These are phyloP conservation scores for Pterocles orientalis DNA, from an alignment of 2,113 vertebrate genomes.

Conservation along the genomic window DNA sequence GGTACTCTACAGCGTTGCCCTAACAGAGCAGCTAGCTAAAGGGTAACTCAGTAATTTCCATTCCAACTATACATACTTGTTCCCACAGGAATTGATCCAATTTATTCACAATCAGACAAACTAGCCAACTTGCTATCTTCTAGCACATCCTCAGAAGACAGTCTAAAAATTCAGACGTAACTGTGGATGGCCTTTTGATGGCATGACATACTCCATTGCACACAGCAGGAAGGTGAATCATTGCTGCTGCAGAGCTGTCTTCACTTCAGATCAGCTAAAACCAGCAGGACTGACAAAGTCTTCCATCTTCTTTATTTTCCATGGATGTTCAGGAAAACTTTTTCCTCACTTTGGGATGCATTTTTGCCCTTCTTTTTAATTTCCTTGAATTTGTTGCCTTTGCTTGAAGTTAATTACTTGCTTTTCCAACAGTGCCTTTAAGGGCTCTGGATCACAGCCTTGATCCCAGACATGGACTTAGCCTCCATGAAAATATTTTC, in stretches of 20 bases:
- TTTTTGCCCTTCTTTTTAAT: background rate
- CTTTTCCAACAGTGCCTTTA: background rate
- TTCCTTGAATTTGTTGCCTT: background rate
- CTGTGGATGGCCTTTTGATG: background rate
- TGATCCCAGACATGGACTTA: background rate
- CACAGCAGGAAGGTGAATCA: background rate
- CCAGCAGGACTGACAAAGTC: background rate
- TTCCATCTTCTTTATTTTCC: background rate
- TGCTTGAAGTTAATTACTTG: background rate
- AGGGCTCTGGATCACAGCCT: background rate
- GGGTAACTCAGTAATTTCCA: background rate
- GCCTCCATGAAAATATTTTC: background rate
- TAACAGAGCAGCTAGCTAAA: background rate
- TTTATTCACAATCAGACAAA: background rate
- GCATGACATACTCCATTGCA: fast-evolving
- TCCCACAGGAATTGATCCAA: background rate
- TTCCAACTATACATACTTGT: background rate
- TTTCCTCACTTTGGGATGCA: background rate
- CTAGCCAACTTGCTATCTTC: background rate
- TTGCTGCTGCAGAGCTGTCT: background rate
- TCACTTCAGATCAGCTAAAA: background rate
- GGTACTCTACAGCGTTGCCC: background rate
- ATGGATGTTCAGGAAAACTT: background rate
- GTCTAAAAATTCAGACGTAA: background rate
- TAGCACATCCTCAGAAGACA: background rate